Evolutionary conservation across 2,113 vertebrate genomes (phyloP), one percentile per base, ranked within the genome.

Genomic region (Cinclus cinclus): DNA sequence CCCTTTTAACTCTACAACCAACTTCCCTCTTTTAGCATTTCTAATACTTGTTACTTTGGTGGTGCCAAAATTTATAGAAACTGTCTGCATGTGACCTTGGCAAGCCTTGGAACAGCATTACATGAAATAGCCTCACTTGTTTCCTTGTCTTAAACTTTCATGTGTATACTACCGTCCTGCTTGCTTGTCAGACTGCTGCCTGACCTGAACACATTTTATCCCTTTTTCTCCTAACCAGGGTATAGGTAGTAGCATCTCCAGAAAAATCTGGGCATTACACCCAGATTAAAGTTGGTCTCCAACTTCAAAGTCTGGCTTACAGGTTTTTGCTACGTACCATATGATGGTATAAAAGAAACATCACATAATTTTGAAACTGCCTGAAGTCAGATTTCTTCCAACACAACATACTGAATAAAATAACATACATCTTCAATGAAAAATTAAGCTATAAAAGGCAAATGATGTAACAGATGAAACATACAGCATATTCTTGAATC

Each of bases 341-440:
- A 63, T 3, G 13, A 92, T 47, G 47, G 63, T 49, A 90, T 39
- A 67, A 87, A 87, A 90, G 83, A 77, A 93, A 94, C 41, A 94
- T 6, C 47, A 25, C 0, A 1, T 86, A 63, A 87, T 90, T 89
- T 67, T 60, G 49, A 91, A 97, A 93, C 44, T 71, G 80, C 76
- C 80, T 77, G 42, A 77, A 92, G 76, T 37, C 71, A 94, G 35
- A 88, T 86, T 83, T 70, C 64, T 89, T 90, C 67, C 68, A 95
- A 30, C 35, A 56, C 60, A 87, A 64, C 25, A 68, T 15, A 79
- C 0, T 68, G n/a, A 89, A 69, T 68, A 37, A 91, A 93, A 44
- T 47, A 77, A 78, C 25, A 70, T 37, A 83, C 0, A 0, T 76
- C 65, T 69, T 73, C 58, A 42, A 15, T 24, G 30, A 85, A 92